A percentile compares a stretch with the other conserved stretches of the same genome.
Evolutionary conservation across 2,797 vertebrate species (phyloP).

Genomic region (Sternotherus odoratus): DNA sequence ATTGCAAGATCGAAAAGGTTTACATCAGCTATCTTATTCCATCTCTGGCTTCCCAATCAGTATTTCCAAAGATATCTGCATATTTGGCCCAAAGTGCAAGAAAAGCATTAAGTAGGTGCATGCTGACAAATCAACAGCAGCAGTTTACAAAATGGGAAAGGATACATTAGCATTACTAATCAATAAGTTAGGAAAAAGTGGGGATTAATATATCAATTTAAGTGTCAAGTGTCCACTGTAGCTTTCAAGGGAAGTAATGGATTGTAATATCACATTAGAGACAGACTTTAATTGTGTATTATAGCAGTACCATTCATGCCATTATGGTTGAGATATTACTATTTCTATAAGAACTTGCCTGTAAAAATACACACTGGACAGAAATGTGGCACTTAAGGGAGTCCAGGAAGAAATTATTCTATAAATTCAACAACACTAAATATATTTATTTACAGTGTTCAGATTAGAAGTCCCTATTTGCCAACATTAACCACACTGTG

Average conservation of each 20-base stretch:
- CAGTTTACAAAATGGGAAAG: slow-evolving; percentile 10
- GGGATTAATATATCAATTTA: not conserved
- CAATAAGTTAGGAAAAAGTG: slow-evolving; percentile 56
- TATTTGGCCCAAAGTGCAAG: not conserved
- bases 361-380: slow-evolving; percentile 18
- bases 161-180: slow-evolving; percentile 34
- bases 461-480: not conserved
- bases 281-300: slow-evolving; percentile 48
- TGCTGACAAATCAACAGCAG: not conserved
- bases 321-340: slow-evolving; percentile 31
- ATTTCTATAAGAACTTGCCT: not conserved
- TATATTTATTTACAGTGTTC: not conserved
- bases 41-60: not conserved
- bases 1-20: not conserved
- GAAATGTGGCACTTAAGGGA: not conserved
- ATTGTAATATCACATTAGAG: slow-evolving; percentile 31
- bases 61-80: not conserved
- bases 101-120: not conserved
- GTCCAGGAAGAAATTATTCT: not conserved
- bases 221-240: slow-evolving; percentile 24
- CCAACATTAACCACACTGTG: not conserved
- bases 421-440: not conserved
- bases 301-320: not conserved
- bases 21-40: fast-evolving
- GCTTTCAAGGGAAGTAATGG: slow-evolving; percentile 43